Conservation (phyloP, 2,113 vertebrate species). For the Ceratotherium simum region DNA sequence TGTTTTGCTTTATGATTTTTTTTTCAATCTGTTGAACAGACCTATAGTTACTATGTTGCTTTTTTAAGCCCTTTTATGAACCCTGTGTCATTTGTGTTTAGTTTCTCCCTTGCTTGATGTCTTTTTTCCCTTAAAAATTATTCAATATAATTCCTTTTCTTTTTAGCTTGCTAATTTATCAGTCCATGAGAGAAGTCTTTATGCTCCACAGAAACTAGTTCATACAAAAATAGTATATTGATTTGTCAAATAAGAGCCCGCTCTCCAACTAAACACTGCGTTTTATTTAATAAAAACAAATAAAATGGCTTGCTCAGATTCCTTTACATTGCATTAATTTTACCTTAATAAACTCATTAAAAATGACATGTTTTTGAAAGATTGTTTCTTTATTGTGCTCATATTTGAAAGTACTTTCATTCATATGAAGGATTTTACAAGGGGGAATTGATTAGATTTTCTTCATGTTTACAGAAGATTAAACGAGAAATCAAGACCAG, state of each 20-base stretch:
- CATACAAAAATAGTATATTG: slow-evolving; percentile 60
- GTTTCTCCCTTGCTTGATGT: slow-evolving; percentile 46
- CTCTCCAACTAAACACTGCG: slow-evolving; percentile 25
- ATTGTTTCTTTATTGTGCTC: slow-evolving; percentile 27
- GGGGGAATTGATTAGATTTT: neutral
- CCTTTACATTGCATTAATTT: slow-evolving; percentile 57
- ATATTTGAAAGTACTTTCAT: slow-evolving; percentile 56
- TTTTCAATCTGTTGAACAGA: slow-evolving; percentile 66
- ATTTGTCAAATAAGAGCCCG: slow-evolving; percentile 61
- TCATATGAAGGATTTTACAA: slow-evolving; percentile 53
- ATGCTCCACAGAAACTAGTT: slow-evolving; percentile 56
- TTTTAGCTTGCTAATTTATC: slow-evolving; percentile 73
- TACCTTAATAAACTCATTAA: slow-evolving; percentile 52
- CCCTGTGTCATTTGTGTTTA: slow-evolving; percentile 57
- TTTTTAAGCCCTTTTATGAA: slow-evolving; percentile 64
- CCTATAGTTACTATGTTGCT: slow-evolving; percentile 63
- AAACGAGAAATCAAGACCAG: slow-evolving; percentile 53
- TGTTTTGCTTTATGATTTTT: slow-evolving; percentile 69
- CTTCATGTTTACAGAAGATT: slow-evolving; percentile 24
- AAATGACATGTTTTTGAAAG: slow-evolving; percentile 48
- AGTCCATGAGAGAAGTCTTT: slow-evolving; percentile 58
- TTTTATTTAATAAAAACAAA: slow-evolving; percentile 58
- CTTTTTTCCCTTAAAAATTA: slow-evolving; percentile 57
- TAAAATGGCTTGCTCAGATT: slow-evolving; percentile 44
- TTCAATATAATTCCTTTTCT: slow-evolving; percentile 49